Base-by-base conservation (phyloP, 2,113 vertebrate genomes). In the Phaethon lepturus region DNA sequence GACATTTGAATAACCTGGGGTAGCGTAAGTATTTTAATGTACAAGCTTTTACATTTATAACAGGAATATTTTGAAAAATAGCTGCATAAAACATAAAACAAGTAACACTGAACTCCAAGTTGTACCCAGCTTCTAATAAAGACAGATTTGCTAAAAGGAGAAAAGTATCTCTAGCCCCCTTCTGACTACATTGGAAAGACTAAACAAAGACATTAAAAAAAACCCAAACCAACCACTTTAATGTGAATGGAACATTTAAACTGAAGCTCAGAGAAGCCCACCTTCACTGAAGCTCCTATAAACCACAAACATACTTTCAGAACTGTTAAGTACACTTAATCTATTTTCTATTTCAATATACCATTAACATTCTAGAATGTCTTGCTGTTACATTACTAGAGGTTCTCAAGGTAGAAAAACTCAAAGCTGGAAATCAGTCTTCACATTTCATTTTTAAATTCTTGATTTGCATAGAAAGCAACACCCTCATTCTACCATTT, bases 401-500 rank as follows among this genome's bases (percentile, higher is more conserved):
- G 28, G 18, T 28, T 45, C 45, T 53, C 74, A 88, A 77, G 17
- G 53, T 76, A 80, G 56, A 87, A 92, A 93, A 91, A 44, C 22
- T 85, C 52, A 28, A 52, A 66, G 45, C 50, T 91, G 68, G 42
- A 89, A 97, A 90, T 47, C 44, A 72, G 56, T 52, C 91, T 88
- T 55, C 62, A 47, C 45, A 52, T 74, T 33, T n/a, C 13, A 35
- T 82, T 67, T 89, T 84, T 63, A 24, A 50, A 53, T 71, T 88
- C 84, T 94, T 85, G 56, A 93, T 86, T 87, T 98, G 97, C 95
- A 97, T 95, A 97, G 95, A 82, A 74, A 96, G 71, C 66, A 23
- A 96, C 42, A 74, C 53, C 53, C 72, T 47, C 9, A 87, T 73
- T 55, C 83, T 73, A 82, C 10, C 26, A 78, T 25, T 76, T 82